Base-by-base conservation (phyloP, 2,888 invertebrate genomes). In the Campoplex nolae region DNA sequence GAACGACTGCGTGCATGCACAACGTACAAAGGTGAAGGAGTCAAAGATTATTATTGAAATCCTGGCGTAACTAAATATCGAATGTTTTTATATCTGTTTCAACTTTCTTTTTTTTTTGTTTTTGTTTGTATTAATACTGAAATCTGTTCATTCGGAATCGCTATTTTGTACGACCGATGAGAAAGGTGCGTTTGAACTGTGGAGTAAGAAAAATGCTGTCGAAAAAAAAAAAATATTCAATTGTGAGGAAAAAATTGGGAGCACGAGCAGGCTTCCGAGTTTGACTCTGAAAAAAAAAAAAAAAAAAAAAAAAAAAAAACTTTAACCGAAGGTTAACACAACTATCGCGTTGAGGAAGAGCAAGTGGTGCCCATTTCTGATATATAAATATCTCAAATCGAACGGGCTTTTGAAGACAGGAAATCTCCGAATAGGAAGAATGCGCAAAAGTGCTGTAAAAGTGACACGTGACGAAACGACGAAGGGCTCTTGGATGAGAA, bases 401-500 rank as follows among this genome's bases (percentile, higher is more conserved):
- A 23, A 80, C 16, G 48, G 18, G 18, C 35, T 54, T 11, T n/a
- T n/a, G 68, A 42, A 48, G 32, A 71, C 71, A 56, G 83, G 68
- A 80, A 83, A 83, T 54, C 73, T 56, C 80, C 45, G 67, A 80
- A 58, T 51, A 48, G 65, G 32, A 9, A 35, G 75, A 86, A 86
- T 79, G 82, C 79, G 76, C 76, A 77, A 86, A 86, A 77, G 86
- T 68, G 62, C 35, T 73, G 32, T 56, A 56, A 23, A 23, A 28
- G 78, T 78, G 68, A 68, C 79, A 75, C 85, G 85, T 85, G 83
- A 80, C 83, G 76, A 38, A 83, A 77, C 82, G 77, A 77, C 79
- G 74, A 84, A 86, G 86, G 81, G 86, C 84, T 78, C 73, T 68
- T 23, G 18, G 6, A 38, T 6, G 56, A 73, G 56, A 75, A 48